A percentile compares a stretch with the other conserved stretches of the same genome.
Evolutionary conservation across 2,888 invertebrate species (phyloP).

Genomic region (Carterocephalus palaemon): DNA sequence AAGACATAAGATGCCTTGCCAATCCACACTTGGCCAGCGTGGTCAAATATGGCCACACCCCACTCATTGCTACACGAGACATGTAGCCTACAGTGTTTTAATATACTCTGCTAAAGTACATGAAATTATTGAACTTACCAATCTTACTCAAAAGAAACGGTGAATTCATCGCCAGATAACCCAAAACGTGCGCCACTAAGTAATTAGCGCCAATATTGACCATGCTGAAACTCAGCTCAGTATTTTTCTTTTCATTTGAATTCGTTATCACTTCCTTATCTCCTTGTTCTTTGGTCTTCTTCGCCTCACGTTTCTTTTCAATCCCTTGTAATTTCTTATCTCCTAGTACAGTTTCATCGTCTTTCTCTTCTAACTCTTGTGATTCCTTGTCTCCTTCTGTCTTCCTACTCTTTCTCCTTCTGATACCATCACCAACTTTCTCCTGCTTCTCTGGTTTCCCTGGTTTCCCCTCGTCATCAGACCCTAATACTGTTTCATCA

Average conservation of each 20-base stretch:
- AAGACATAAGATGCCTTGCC: too few species aligned
- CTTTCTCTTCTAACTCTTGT: conserved; percentile 25
- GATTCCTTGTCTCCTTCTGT: conserved; percentile 28
- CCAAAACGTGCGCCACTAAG: conserved; percentile 74
- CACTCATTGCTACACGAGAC: too few species aligned
- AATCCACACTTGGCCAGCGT: too few species aligned
- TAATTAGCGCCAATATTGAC: conserved; percentile 75
- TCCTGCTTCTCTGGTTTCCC: conserved; percentile 31
- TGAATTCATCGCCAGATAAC: conserved; percentile 69
- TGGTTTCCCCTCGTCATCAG: conserved; percentile 15
- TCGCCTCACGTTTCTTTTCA: conserved; percentile 18
- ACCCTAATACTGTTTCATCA: conserved; percentile 26
- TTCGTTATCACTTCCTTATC: conserved; percentile 21
- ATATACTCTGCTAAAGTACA: conserved; percentile 2
- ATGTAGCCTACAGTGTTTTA: too few species aligned
- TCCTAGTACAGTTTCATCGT: conserved; percentile 26
- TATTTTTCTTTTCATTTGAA: conserved; percentile 22
- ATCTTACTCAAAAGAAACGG: conserved; percentile 59
- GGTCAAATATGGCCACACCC: too few species aligned
- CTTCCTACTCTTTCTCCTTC: conserved; percentile 26
- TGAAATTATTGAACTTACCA: too few species aligned
- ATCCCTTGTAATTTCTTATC: conserved; percentile 11
- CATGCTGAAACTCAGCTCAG: conserved; percentile 52
- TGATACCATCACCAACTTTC: too few species aligned
- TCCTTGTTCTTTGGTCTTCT: conserved; percentile 31